Evolutionary conservation across 2,797 vertebrate genomes (phyloP), one percentile per base, ranked within the genome.

Genomic region (Botia almorhae): DNA sequence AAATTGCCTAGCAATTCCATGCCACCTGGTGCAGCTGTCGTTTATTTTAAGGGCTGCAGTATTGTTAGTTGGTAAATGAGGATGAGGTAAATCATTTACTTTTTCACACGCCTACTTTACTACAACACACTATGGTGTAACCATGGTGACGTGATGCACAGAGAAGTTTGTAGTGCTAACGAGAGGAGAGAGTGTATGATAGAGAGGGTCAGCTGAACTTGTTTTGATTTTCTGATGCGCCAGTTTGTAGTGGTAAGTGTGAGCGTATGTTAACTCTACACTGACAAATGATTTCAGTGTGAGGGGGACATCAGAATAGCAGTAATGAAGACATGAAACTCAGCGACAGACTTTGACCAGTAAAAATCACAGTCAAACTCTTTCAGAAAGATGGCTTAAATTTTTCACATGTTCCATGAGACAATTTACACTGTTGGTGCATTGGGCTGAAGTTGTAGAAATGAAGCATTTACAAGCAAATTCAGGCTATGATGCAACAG

Each of bases 61-160:
- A 17, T 71, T 79, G 39, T 72, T 64, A 53, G 29, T 17, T 26
- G 69, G 81, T 75, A 83, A 26, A 64, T 61, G 68, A 74, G 73
- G 69, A 26, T 26, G n/a, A 26, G 23, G 23, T 26, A 26, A 76
- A 7, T 46, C 68, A 26, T 55, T 51, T 53, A 63, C 64, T 43
- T 70, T 53, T 72, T 69, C 68, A 23, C 10, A 7, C 48, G 53
- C 16, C 71, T 69, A 74, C 64, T 76, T 55, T 43, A 58, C 63
- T 73, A 65, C n/a, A 50, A 53, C 64, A 69, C 29, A 48, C 13
- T 82, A 55, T 19, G 2, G 53, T 73, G 70, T 87, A 33, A 74
- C 81, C 82, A 61, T 84, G 86, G 12, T 16, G 55, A 75, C 80
- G 67, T 55, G 74, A 84, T 75, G 60, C 76, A 72, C 75, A 78